Evolutionary conservation across 2,888 invertebrate species (phyloP), one percentile per base, ranked within the genome.

Genomic region (Eupithecia vulgata): DNA sequence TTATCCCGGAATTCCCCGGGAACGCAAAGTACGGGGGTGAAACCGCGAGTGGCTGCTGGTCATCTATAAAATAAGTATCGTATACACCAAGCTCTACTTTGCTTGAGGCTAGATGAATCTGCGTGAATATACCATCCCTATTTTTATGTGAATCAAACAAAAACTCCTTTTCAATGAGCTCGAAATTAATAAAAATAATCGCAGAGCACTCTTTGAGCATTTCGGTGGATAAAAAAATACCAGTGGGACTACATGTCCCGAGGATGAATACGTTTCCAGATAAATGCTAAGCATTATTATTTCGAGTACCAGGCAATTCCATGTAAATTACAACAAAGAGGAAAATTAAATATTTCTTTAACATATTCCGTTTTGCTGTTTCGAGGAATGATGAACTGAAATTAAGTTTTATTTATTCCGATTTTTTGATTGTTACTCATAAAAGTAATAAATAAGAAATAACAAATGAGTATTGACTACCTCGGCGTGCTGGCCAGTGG

Each of bases 311-410:
- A 35, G 66, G 69, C 30, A 45, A 61, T 69, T 45, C 45, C 59
- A 69, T 66, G 66, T 67, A 70, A 69, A 73, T 69, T 59, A 69
- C 37, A 69, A 68, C 40, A 68, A 52, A 68, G 68, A 37, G 37
- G 45, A 61, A 69, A 70, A 3, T 30, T 48, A 70, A n/a, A n/a
- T n/a, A n/a, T n/a, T 67, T 73, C 70, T 70, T 70, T 70, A 69
- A 70, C 69, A 62, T 40, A 37, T 34, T 37, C 64, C 65, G 45
- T 72, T 66, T 34, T 59, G 45, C 35, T n/a, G n/a, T 57, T 66
- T 57, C 59, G 25, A 21, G 73, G 52, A 42, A 52, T 45, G 45
- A 72, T 69, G 52, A 64, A 52, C 30, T 21, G 67, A 67, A 25
- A 59, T 68, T 67, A 52, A 48, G 52, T 52, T 61, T 62, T 68